phyloP scores from a whole-genome alignment of 1,140 invertebrate genomes.

The Hylaeus anthracinus region DNA sequence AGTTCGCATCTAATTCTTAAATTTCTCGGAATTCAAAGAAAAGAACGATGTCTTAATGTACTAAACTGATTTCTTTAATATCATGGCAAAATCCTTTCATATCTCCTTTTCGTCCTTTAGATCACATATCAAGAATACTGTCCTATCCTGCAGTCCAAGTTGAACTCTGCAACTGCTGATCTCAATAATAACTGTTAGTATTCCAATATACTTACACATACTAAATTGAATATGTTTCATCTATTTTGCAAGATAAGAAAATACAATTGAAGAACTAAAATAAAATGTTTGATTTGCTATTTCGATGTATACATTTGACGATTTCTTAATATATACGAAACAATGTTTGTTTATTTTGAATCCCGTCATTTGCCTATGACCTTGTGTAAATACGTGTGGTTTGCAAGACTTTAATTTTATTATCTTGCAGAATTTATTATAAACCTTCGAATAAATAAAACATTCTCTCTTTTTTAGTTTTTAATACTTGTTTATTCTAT shows the following conservation, averaged over 20 bases:
- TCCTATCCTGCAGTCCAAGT: slow-evolving; percentile 47
- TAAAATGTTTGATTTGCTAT: not conserved
- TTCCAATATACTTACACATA: slow-evolving; percentile 25
- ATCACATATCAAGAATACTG: slow-evolving; percentile 41
- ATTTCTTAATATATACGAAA: slow-evolving; percentile 1
- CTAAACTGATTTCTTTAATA: slow-evolving; percentile 18
- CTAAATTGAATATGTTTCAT: slow-evolving; percentile 19
- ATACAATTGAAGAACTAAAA: slow-evolving; percentile 7
- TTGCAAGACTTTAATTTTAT: slow-evolving; percentile 17
- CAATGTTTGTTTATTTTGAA: slow-evolving; percentile 13
- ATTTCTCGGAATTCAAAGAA: not conserved
- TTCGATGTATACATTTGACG: slow-evolving; percentile 3
- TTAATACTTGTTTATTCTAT: not conserved
- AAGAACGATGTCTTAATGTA: not conserved
- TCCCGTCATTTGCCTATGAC: not conserved
- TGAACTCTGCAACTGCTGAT: slow-evolving; percentile 39
- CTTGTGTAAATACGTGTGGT: slow-evolving; percentile 35
- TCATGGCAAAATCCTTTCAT: slow-evolving; percentile 16
- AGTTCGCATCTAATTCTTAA: not conserved
- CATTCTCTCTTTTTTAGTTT: not conserved
- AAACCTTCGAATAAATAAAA: slow-evolving; percentile 13
- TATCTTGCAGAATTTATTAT: slow-evolving; percentile 10
- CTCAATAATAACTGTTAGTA: slow-evolving; percentile 46
- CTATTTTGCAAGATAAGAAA: slow-evolving; percentile 31
- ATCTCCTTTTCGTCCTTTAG: slow-evolving; percentile 43